Percentiles rank a stretch among this genome's conserved stretches.
These are phyloP conservation scores for Myopa tessellatipennis DNA, from an alignment of 2,888 invertebrate genomes.

Conservation along the genomic window DNA sequence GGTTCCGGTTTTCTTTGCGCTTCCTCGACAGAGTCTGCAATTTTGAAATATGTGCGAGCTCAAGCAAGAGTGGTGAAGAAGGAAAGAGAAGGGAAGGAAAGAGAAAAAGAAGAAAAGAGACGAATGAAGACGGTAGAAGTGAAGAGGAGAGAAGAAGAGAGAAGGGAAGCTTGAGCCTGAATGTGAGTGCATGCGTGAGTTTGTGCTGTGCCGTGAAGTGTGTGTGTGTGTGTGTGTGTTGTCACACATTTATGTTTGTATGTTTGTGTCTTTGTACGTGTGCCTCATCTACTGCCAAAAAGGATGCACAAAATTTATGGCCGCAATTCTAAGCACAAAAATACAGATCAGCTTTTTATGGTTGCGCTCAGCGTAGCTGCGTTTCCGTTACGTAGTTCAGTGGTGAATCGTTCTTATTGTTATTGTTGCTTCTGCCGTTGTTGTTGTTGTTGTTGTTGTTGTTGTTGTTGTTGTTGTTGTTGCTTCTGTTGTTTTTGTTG, in stretches of 20 bases:
- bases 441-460: neutral
- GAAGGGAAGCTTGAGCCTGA: neutral
- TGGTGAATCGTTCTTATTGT: neutral
- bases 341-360: slow-evolving; percentile 39
- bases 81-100: neutral
- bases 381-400: neutral
- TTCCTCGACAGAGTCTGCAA: slow-evolving; percentile 34
- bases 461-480: neutral
- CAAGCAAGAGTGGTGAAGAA: neutral
- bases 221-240: neutral
- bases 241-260: no score
- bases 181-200: neutral
- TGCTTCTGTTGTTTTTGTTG: neutral
- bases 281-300: slow-evolving; percentile 10
- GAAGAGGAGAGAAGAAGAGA: no score
- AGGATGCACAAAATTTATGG: slow-evolving; percentile 35
- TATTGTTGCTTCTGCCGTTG: neutral
- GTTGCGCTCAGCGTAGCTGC: neutral
- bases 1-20: slow-evolving; percentile 27
- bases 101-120: neutral
- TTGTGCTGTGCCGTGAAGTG: no score
- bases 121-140: no score
- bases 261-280: neutral
- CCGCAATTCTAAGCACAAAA: slow-evolving; percentile 37
- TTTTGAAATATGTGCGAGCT: slow-evolving; percentile 29